Conservation (phyloP, 2,888 invertebrate species). For the Gryllus longicercus region DNA sequence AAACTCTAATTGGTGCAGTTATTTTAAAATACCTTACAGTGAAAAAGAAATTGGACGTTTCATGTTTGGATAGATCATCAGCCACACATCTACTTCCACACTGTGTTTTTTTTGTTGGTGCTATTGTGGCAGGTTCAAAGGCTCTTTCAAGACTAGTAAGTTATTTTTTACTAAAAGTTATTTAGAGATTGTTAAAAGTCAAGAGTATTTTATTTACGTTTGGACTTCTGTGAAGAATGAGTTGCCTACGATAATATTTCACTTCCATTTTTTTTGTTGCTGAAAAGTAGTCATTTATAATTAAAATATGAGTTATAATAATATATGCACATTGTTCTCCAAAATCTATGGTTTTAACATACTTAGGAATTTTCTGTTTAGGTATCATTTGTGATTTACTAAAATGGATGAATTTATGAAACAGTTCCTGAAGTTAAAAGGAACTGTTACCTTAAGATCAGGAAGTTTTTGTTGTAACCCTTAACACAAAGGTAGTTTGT, state of each 20-base stretch:
- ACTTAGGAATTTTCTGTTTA: no score
- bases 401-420: no score
- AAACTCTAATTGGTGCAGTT: slow-evolving; percentile 42
- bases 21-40: slow-evolving; percentile 39
- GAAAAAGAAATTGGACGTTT: slow-evolving; percentile 37
- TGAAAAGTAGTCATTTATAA: slow-evolving; percentile 4
- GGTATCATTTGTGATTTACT: no score
- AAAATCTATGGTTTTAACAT: no score
- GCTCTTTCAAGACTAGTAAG: slow-evolving; percentile 41
- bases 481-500: no score
- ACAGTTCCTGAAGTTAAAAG: no score
- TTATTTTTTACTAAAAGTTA: not conserved
- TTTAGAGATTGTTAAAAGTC: no score
- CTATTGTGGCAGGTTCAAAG: slow-evolving; percentile 42
- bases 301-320: not conserved
- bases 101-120: slow-evolving; percentile 41
- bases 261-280: not conserved
- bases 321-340: no score
- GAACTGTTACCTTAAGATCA: no score
- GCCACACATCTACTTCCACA: slow-evolving; percentile 40
- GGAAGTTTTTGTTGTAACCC: no score
- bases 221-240: not conserved
- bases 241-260: not conserved
- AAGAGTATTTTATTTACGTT: not conserved
- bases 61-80: slow-evolving; percentile 39